These are phyloP conservation scores for Eristalis intricaria DNA, from an alignment of 2,888 invertebrate species.

Conservation along the genomic window DNA sequence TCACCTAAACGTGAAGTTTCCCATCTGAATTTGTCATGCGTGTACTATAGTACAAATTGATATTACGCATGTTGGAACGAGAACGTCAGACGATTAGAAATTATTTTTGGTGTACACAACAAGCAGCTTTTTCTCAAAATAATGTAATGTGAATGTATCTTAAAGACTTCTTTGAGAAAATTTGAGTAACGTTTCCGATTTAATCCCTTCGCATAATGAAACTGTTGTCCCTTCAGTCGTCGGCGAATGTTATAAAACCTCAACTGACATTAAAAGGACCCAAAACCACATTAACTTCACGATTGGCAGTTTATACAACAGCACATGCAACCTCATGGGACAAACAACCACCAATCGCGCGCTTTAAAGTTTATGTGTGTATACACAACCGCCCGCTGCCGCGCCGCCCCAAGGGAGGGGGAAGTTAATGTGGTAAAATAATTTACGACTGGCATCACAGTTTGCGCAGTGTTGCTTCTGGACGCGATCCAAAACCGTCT, in stretches of 20 bases:
- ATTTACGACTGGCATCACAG: slow-evolving; percentile 59
- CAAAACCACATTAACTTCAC: not conserved
- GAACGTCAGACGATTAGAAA: too few relatives aligned
- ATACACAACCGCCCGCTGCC: not conserved
- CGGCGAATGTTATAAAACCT: not conserved
- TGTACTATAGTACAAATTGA: too few relatives aligned
- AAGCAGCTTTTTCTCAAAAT: too few relatives aligned
- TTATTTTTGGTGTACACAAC: too few relatives aligned
- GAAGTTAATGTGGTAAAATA: slow-evolving; percentile 60
- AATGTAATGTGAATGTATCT: too few relatives aligned
- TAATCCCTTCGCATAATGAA: too few relatives aligned
- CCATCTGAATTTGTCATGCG: too few relatives aligned
- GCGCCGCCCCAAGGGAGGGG: slow-evolving; percentile 15
- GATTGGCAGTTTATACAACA: slow-evolving; percentile 12
- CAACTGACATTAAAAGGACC: not conserved
- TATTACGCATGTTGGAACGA: too few relatives aligned
- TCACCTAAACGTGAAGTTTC: too few relatives aligned
- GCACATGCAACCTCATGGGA: slow-evolving; percentile 10
- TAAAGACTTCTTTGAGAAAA: too few relatives aligned
- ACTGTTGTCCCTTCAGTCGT: not conserved
- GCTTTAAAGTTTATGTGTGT: not conserved
- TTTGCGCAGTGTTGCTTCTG: slow-evolving; percentile 70
- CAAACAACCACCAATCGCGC: slow-evolving; percentile 12
- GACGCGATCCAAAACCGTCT: slow-evolving; percentile 46
- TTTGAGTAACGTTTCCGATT: too few relatives aligned